A percentile compares a stretch with the other conserved stretches of the same genome.
phyloP scores from a whole-genome alignment of 2,888 invertebrate species.

The Halictus ligatus region DNA sequence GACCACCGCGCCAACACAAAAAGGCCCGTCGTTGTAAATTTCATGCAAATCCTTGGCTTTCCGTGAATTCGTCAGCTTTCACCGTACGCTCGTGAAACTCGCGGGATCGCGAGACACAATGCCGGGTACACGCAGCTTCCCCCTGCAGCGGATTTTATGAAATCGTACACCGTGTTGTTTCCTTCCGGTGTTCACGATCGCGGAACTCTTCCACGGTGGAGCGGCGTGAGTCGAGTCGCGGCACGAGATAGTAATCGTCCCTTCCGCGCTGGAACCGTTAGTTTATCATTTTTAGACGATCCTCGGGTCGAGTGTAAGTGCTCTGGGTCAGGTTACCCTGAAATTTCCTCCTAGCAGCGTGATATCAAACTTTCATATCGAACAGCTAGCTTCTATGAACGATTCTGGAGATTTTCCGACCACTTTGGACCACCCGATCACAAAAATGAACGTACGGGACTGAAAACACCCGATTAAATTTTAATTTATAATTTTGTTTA shows the following conservation, averaged over 20 bases:
- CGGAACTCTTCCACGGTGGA: not conserved
- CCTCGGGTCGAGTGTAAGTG: conserved; percentile 4
- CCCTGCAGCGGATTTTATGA: conserved; percentile 2
- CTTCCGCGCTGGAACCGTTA: conserved; percentile 22
- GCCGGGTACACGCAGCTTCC: conserved; percentile 39
- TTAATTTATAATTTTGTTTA: no score
- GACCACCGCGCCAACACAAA: conserved; percentile 6
- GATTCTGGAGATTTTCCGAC: not conserved
- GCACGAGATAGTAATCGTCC: conserved; percentile 19
- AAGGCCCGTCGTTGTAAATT: conserved; percentile 70
- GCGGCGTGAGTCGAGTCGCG: conserved; percentile 20
- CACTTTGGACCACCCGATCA: not conserved
- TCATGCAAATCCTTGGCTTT: conserved; percentile 72
- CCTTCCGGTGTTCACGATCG: conserved; percentile 15
- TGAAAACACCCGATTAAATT: no score
- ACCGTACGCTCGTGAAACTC: conserved; percentile 46
- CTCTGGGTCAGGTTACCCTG: conserved; percentile 15
- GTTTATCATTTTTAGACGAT: conserved; percentile 28
- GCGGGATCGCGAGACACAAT: conserved; percentile 32
- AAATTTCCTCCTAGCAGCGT: conserved; percentile 20
- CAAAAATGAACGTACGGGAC: not conserved
- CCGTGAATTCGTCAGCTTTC: conserved; percentile 63
- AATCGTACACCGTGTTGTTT: conserved; percentile 13
- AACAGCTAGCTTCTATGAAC: not conserved
- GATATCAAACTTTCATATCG: conserved; percentile 10